phyloP scores from a whole-genome alignment of 2,797 vertebrate species.

The Phyllotis vaccarum region DNA sequence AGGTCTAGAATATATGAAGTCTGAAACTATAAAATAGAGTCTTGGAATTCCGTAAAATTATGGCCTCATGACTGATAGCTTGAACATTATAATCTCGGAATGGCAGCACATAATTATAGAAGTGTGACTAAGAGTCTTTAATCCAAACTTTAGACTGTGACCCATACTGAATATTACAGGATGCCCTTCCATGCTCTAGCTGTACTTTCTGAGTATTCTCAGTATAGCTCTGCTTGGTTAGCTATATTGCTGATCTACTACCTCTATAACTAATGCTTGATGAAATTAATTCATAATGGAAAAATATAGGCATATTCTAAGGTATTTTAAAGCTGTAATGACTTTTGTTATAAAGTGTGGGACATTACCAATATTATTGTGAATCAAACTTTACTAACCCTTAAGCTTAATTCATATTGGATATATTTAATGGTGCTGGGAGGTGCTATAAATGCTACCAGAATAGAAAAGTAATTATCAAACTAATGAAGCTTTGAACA shows the following conservation, averaged over 20 bases:
- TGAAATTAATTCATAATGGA: conserved; percentile 25
- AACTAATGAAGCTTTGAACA: too few species aligned
- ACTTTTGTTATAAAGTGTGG: not conserved
- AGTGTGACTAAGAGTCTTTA: not conserved
- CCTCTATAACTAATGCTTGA: not conserved
- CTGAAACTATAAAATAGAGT: conserved; percentile 16
- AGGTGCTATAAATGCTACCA: not conserved
- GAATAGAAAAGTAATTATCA: not conserved
- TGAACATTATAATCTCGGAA: conserved; percentile 16
- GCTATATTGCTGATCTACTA: not conserved
- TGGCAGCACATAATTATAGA: not conserved
- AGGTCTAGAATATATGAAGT: not conserved
- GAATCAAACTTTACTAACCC: not conserved
- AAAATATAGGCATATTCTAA: conserved; percentile 7
- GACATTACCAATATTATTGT: not conserved
- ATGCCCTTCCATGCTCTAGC: not conserved
- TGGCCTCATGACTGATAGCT: not conserved
- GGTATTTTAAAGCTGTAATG: not conserved
- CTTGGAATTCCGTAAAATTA: not conserved
- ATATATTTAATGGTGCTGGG: not conserved
- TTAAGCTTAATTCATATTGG: not conserved
- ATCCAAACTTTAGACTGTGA: conserved; percentile 11
- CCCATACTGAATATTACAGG: not conserved
- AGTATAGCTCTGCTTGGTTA: conserved; percentile 25
- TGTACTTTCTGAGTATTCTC: not conserved